These are phyloP conservation scores for Cercocebus atys DNA, from an alignment of 2,113 vertebrate species.

Conservation along the genomic window DNA sequence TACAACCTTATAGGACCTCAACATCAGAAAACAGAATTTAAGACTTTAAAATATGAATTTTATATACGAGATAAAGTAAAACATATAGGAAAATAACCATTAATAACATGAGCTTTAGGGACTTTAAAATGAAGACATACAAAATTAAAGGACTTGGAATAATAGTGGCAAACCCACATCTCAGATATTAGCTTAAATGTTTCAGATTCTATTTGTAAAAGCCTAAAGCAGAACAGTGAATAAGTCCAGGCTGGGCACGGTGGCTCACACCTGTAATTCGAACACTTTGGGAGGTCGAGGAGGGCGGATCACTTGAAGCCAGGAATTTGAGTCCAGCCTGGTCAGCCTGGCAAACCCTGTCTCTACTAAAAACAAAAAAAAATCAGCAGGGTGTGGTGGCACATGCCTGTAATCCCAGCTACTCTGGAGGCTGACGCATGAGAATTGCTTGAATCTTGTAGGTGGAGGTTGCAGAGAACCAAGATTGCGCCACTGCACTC, in stretches of 20 bases:
- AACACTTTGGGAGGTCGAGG: too few relatives aligned
- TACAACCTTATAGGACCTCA: background rate
- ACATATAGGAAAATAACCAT: background rate
- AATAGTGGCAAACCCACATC: background rate
- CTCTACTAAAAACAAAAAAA: too few relatives aligned
- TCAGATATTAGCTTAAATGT: background rate
- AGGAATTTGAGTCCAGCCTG: too few relatives aligned
- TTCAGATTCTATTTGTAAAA: background rate
- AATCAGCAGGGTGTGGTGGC: too few relatives aligned
- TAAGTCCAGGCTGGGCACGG: background rate
- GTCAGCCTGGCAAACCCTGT: too few relatives aligned
- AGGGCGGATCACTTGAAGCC: too few relatives aligned
- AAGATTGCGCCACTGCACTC: too few relatives aligned
- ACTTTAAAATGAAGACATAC: background rate
- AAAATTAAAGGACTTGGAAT: background rate
- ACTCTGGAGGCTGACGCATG: too few relatives aligned
- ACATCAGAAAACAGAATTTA: background rate
- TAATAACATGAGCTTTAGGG: background rate
- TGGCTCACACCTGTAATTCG: too few relatives aligned
- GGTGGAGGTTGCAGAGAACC: too few relatives aligned
- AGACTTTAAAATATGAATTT: background rate
- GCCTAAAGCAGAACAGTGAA: background rate
- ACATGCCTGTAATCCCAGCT: too few relatives aligned
- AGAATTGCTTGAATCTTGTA: too few relatives aligned
- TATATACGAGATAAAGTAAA: background rate